These are phyloP conservation scores for Carettochelys insculpta DNA, from an alignment of 2,113 vertebrate species.

Conservation along the genomic window DNA sequence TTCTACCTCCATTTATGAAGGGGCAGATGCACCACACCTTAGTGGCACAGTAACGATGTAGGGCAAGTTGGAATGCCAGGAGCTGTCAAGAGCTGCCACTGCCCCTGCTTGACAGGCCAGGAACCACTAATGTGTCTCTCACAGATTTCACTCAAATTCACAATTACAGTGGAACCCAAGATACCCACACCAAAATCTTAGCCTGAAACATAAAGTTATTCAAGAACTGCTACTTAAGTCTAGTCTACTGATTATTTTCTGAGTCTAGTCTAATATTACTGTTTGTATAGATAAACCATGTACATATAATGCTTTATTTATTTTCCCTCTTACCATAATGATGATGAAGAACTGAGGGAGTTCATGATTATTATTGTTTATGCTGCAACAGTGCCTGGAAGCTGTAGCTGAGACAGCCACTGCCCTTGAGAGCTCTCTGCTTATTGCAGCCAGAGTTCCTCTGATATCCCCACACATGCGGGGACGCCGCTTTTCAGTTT, in stretches of 20 bases:
- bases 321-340: background rate
- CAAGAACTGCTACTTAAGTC: background rate
- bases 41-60: background rate
- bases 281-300: accelerated
- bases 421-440: background rate
- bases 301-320: background rate
- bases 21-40: background rate
- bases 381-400: background rate
- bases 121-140: background rate
- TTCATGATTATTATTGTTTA: background rate
- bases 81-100: background rate
- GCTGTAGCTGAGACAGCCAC: background rate
- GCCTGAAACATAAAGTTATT: background rate
- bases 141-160: background rate
- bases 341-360: background rate
- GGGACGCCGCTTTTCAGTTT: background rate
- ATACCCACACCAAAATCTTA: background rate
- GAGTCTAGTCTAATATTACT: background rate
- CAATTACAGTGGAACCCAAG: background rate
- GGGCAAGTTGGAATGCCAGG: background rate
- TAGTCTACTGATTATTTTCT: background rate
- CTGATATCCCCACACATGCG: background rate
- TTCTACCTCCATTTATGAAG: background rate
- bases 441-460: conserved; percentile 32
- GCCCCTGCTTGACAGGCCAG: background rate